These are phyloP conservation scores for Pterophyllum scalare DNA, from an alignment of 2,113 vertebrate species.

Conservation along the genomic window DNA sequence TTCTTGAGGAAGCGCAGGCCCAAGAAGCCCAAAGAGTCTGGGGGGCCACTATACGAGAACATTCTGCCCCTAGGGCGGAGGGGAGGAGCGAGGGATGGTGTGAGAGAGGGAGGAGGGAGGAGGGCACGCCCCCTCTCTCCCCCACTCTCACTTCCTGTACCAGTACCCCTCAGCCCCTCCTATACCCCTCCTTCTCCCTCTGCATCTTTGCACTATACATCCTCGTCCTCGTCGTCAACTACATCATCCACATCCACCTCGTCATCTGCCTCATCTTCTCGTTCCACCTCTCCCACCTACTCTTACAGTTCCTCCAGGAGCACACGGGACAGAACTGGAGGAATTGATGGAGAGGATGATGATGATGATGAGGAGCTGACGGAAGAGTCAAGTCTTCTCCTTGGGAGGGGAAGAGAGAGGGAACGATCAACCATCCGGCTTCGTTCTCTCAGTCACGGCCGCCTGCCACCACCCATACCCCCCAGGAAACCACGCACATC, in stretches of 20 bases:
- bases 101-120: conserved; percentile 77
- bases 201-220: conserved; percentile 81
- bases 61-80: conserved; percentile 82
- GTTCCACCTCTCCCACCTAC: conserved; percentile 81
- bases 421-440: conserved; percentile 77
- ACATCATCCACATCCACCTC: conserved; percentile 80
- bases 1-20: conserved; percentile 84
- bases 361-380: conserved; percentile 83
- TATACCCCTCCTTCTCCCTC: conserved; percentile 82
- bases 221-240: conserved; percentile 77
- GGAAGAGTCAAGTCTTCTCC: conserved; percentile 84
- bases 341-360: conserved; percentile 78
- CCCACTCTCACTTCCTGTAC: conserved; percentile 84
- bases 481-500: conserved; percentile 82
- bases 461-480: conserved; percentile 81
- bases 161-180: conserved; percentile 81
- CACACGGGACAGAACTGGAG: conserved; percentile 76
- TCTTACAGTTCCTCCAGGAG: conserved; percentile 82
- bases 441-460: conserved; percentile 82
- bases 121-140: conserved; percentile 82
- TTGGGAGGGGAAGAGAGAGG: conserved; percentile 78
- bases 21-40: conserved; percentile 82
- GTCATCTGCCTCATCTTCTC: conserved; percentile 80
- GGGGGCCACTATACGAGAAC: conserved; percentile 82
- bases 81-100: conserved; percentile 81